Base-by-base conservation (phyloP, 2,113 vertebrate genomes). In the Vidua chalybeata region DNA sequence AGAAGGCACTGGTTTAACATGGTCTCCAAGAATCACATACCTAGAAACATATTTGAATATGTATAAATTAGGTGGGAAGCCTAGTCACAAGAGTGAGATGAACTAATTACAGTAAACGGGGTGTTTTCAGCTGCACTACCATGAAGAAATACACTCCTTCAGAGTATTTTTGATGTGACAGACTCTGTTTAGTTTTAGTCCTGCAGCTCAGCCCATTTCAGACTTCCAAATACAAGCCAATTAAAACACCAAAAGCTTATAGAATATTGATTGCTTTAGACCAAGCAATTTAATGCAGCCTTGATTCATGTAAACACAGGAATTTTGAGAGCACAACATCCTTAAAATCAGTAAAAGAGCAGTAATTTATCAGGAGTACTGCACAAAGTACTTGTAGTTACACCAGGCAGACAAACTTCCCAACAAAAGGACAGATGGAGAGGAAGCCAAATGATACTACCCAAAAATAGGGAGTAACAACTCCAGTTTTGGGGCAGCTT, bases 121-220 rank as follows among this genome's bases (percentile, higher is more conserved):
- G 69, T 75, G 41, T 89, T 82, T 92, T 84, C 90, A 92, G 83
- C 91, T 97, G 93, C 72, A 87, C 54, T 43, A 39, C 62, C 51
- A 46, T 3, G 30, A 81, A 82, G 66, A 91, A 87, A 84, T 54
- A 87, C 1, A 54, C 39, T 76, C 79, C 71, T 89, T 75, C 52
- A 33, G 66, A 88, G 35, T 87, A 91, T 73, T 85, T 91, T 66
- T 89, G 46, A 45, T 87, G 68, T 56, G 87, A 95, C 62, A 95
- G 77, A 80, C 69, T 63, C 56, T 9, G 24, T 89, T 94, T 46
- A 56, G 69, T 74, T 90, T 94, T 55, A 91, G 91, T 75, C 69
- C 71, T 68, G 78, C 77, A 95, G 69, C 84, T 87, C 91, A 89
- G 74, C 62, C 61, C 61, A 49, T 89, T 93, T 89, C 91, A 96